These are phyloP conservation scores for Karalla daura DNA, from an alignment of 2,797 vertebrate genomes.

Conservation along the genomic window DNA sequence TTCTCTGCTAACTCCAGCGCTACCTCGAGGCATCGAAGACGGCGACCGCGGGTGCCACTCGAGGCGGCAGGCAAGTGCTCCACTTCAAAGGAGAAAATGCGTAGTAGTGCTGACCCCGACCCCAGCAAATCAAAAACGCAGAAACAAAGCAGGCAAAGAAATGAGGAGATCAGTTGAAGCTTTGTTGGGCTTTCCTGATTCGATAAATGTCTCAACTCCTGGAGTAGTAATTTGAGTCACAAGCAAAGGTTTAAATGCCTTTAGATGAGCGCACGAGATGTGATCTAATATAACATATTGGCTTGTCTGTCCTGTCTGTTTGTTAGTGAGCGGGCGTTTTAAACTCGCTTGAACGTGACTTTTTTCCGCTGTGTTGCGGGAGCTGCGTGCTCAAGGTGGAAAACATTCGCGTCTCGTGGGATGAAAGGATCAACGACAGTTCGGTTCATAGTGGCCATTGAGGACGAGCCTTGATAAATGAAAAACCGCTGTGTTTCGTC, in stretches of 20 bases:
- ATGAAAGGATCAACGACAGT: background rate
- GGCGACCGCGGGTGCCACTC: conserved; percentile 37
- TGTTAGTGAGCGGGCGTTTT: conserved; percentile 8
- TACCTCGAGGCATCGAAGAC: conserved; percentile 56
- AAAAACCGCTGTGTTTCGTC: background rate
- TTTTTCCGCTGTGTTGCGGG: background rate
- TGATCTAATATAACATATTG: conserved; percentile 30
- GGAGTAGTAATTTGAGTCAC: conserved; percentile 39
- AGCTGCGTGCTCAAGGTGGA: background rate
- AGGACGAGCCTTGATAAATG: too few species aligned
- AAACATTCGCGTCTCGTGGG: background rate
- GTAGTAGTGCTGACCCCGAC: conserved; percentile 21
- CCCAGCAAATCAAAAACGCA: conserved; percentile 28
- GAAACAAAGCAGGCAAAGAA: conserved; percentile 10
- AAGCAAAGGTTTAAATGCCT: conserved; percentile 8
- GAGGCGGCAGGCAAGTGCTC: conserved; percentile 27
- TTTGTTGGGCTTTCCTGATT: conserved; percentile 44
- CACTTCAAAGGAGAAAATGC: conserved; percentile 55
- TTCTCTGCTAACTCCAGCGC: conserved; percentile 43
- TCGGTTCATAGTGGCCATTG: too few species aligned
- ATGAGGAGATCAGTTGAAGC: conserved; percentile 14
- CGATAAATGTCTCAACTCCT: conserved; percentile 40
- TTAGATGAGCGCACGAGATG: conserved; percentile 25
- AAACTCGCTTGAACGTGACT: background rate
- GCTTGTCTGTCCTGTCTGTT: conserved; percentile 21